Base-by-base conservation (phyloP, 2,888 invertebrate species). In the Metalampra italica region DNA sequence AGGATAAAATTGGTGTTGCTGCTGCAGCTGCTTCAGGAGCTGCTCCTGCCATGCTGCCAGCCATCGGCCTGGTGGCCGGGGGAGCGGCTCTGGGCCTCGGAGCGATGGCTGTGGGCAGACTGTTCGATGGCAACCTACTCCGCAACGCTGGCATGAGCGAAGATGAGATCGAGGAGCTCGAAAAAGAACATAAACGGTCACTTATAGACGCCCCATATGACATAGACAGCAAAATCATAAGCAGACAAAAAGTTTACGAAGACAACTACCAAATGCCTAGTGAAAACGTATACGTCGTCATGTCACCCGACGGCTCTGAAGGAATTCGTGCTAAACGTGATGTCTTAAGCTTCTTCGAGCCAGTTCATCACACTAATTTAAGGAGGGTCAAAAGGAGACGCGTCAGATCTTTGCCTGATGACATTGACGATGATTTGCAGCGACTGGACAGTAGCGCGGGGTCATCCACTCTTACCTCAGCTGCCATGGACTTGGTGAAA, bases 81-180 rank as follows among this genome's bases (percentile, higher is more conserved):
- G 95, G 95, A 11, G 95, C 95, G 0, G 95, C 95, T 1, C 76
- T 95, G 22, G 94, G 95, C 0, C 90, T 95, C n/a, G 95, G 95
- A 5, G 95, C 95, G 0, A 94, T 95, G 0, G 95, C 95, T 0
- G 92, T 95, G 52, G 95, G 95, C 8, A 90, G 94, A 56, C 92
- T 93, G 52, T 78, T 94, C 8, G 93, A 93, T 59, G 92, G 92
- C 0, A 92, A 93, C 60, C 77, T 92, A 13, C 87, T 92, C 78
- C 91, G 92, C 43, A 89, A 91, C 49, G 82, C 89, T n/a, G 90
- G 79, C 5, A 73, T 66, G 47, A 82, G 64, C 51, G 81, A 86
- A 50, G 84, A 82, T 38, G 78, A 78, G 8, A 75, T 81, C 13
- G 69, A 81, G 52, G 80, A 82, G 29, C 60, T 86, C 0, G 87